These are phyloP conservation scores for Scolopax rusticola DNA, from an alignment of 2,797 vertebrate genomes.

Conservation along the genomic window DNA sequence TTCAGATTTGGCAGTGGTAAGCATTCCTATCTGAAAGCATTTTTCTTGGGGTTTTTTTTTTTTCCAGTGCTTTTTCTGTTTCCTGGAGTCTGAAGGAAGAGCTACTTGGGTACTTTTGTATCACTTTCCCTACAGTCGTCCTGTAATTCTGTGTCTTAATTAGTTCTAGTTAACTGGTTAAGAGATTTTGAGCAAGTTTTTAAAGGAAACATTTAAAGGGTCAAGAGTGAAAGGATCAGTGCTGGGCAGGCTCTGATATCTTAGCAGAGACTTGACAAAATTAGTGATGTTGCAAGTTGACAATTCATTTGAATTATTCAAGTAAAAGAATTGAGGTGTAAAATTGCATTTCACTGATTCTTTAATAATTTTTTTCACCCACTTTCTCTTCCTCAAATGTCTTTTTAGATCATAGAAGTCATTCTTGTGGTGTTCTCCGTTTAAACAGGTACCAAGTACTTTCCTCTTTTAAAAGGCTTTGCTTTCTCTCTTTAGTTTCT, in stretches of 20 bases:
- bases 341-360: not conserved
- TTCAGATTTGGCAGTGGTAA: constrained; percentile 21
- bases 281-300: not conserved
- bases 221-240: not conserved
- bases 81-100: not conserved
- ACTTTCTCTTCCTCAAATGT: not conserved
- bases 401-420: not conserved
- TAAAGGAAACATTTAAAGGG: not conserved
- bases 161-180: not conserved
- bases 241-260: not conserved
- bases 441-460: not conserved
- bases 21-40: constrained; percentile 5
- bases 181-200: not conserved
- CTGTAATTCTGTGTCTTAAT: not conserved
- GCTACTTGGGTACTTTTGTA: not conserved
- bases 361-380: not conserved
- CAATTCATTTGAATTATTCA: not conserved
- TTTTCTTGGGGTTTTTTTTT: not conserved
- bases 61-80: not conserved
- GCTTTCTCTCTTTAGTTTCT: not conserved
- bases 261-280: not conserved
- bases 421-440: not conserved
- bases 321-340: not conserved
- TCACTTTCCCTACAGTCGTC: not conserved
- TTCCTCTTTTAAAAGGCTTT: not conserved